Evolutionary conservation across 2,888 invertebrate genomes (phyloP), one percentile per base, ranked within the genome.

Genomic region (Ophion obscuratus): DNA sequence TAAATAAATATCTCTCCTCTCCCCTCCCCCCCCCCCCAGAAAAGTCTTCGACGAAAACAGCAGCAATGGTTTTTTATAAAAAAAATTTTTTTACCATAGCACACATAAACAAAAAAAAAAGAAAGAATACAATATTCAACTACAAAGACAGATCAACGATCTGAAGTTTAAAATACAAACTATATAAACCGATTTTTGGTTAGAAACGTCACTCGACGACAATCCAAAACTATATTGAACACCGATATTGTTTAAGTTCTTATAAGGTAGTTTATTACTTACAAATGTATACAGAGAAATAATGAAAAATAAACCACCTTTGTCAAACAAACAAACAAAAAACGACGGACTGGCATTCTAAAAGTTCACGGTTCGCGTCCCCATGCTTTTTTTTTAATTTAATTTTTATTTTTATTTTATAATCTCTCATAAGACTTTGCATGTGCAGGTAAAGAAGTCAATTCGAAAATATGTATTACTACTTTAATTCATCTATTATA

Each of bases 1-100:
- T 73, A 73, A 73, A 59, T 73, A 59, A 17, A 2, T 4, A 27
- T 6, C 27, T 5, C 24, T 24, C 24, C 24, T 1, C 24, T 24
- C 24, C 24, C 1, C 24, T n/a, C 24, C 1, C 24, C 24, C 24
- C 2, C 24, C 24, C 24, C 24, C 24, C 57, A 57, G n/a, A 71
- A 31, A 27, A 71, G 10, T 5, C 57, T 17, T 2, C n/a, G 61
- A 20, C 61, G 9, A 40, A 7, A 20, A 74, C 5, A 14, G 53
- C 7, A 17, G 70, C 70, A 70, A 70, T 70, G 53, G 74, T 36
- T 62, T 74, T 74, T 74, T 24, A n/a, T 10, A 59, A 2, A 62
- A 36, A 36, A 10, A 36, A 44, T 74, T 74, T 62, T 74, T 71
- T 71, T 71, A n/a, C 57, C 71, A 57, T 71, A 57, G 71, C 71